Evolutionary conservation across 2,888 invertebrate species (phyloP), one percentile per base, ranked within the genome.

Genomic region (Periphyllus acericola): DNA sequence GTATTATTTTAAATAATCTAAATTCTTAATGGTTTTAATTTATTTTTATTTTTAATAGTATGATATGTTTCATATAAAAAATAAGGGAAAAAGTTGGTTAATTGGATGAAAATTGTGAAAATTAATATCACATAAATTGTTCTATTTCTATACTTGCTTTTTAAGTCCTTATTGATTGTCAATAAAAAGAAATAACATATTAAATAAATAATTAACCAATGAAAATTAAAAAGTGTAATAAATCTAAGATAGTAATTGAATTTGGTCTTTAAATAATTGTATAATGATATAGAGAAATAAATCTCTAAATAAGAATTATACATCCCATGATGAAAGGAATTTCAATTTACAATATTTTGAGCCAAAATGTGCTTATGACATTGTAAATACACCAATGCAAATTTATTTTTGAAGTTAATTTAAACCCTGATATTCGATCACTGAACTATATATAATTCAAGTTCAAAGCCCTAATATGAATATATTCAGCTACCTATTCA

Each of bases 401-500:
- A 36, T 36, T 36, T 36, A 36, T 6, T 36, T 5, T 36, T 36
- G 36, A 36, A 36, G 14, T 46, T 8, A 46, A 14, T 46, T 46
- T 2, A 14, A 46, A 46, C 46, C 14, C 46, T 60, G 2, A 25
- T 3, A 60, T 25, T 25, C 8, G 60, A 60, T 60, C 6, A 60
- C 8, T 25, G 14, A n/a, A 8, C 17, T 66, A 66, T 19, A 66
- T 19, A 80, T 19, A 72, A 74, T 34, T 55, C 9, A 72, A 29
- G 36, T 55, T 55, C 60, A 75, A 74, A 75, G 32, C 32, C 32
- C 40, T 75, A 0, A 75, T 83, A 83, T 29, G 21, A 75, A 40
- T 55, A 75, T 40, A 29, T 66, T 83, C 60, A 75, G 32, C 75
- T 83, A 75, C 32, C 75, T 66, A 84, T 66, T 84, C 46, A 32